phyloP scores from a whole-genome alignment of 2,888 invertebrate genomes.

The Tipula unca region DNA sequence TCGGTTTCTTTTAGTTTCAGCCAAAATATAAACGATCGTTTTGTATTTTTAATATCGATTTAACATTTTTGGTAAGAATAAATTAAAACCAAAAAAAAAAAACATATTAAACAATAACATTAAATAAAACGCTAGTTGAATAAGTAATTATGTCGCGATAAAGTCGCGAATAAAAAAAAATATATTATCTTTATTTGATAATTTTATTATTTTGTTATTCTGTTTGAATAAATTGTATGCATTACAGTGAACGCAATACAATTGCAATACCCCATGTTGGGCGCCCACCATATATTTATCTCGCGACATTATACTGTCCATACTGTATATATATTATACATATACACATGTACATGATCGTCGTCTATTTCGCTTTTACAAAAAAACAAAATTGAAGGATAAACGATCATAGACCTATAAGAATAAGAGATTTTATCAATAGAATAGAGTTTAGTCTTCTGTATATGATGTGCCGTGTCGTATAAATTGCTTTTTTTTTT shows the following conservation, averaged over 20 bases:
- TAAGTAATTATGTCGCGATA: not conserved
- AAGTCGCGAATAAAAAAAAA: not conserved
- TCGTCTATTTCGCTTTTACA: not conserved
- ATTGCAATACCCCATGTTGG: not conserved
- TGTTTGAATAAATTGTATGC: not conserved
- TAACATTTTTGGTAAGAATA: not conserved
- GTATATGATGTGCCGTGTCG: slow-evolving; percentile 8
- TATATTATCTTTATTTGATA: slow-evolving; percentile 8
- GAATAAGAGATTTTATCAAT: not conserved
- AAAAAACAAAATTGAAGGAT: not conserved
- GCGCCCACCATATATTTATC: not conserved
- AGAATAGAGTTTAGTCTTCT: not conserved
- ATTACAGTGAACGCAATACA: not conserved
- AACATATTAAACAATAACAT: not conserved
- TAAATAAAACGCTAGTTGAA: not conserved
- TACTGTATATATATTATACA: not conserved
- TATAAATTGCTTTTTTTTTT: not conserved
- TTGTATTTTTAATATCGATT: not conserved
- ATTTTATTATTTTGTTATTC: not conserved
- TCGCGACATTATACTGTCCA: not conserved
- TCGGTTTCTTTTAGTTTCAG: not conserved
- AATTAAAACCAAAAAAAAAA: not conserved
- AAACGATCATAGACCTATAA: slow-evolving; percentile 14
- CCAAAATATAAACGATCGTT: not conserved
- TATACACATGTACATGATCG: not conserved